Evolutionary conservation across 2,888 invertebrate genomes (phyloP).

Genomic region (Dasypogon diadema): DNA sequence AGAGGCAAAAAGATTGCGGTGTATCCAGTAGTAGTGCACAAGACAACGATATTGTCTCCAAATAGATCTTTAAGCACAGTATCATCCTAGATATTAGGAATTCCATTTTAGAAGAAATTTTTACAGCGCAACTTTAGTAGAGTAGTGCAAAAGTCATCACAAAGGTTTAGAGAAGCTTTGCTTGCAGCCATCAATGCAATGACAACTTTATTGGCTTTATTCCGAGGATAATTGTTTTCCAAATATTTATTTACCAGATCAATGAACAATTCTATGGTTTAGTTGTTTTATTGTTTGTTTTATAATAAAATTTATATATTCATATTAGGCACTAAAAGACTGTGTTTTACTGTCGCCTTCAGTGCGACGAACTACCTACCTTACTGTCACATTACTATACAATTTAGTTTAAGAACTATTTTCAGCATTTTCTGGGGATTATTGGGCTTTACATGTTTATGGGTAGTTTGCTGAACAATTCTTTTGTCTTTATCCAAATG

Average conservation of each 20-base stretch:
- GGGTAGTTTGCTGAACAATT: too few species aligned
- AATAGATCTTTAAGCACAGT: background rate
- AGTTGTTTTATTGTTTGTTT: constrained; percentile 42
- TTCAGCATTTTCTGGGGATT: too few species aligned
- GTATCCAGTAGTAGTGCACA: constrained; percentile 2
- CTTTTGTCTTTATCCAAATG: too few species aligned
- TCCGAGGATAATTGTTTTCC: constrained; percentile 19
- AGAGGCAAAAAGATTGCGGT: background rate
- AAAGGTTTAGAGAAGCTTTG: background rate
- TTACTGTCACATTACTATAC: too few species aligned
- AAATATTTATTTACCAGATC: background rate
- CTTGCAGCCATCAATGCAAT: constrained; percentile 16
- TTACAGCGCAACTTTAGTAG: constrained; percentile 19
- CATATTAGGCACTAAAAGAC: too few species aligned
- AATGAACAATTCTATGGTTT: background rate
- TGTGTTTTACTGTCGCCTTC: too few species aligned
- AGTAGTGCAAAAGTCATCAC: constrained; percentile 25
- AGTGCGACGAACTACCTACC: too few species aligned
- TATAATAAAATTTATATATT: constrained; percentile 7
- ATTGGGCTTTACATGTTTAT: too few species aligned
- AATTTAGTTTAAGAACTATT: too few species aligned
- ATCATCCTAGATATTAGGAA: constrained; percentile 20
- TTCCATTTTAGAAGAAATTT: constrained; percentile 34
- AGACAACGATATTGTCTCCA: background rate
- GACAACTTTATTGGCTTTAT: constrained; percentile 5